phyloP scores from a whole-genome alignment of 53 echinoderm and acorn worm species.

The Astropecten irregularis region DNA sequence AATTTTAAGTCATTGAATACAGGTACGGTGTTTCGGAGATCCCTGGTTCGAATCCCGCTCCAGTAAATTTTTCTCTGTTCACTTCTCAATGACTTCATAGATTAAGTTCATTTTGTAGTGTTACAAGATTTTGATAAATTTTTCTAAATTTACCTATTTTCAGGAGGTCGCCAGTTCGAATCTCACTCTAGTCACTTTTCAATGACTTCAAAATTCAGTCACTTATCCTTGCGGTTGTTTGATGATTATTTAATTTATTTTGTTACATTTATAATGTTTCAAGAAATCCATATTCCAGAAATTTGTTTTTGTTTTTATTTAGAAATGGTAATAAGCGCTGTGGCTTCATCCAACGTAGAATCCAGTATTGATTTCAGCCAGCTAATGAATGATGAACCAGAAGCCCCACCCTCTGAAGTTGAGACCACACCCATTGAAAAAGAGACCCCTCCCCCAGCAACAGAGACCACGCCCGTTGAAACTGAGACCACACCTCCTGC shows the following conservation, averaged over 20 bases:
- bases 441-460: slow-evolving; percentile 1
- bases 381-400: not conserved
- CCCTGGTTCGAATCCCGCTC: no score
- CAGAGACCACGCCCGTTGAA: slow-evolving; percentile 33
- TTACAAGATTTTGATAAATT: no score
- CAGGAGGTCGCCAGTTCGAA: no score
- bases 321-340: slow-evolving; percentile 8
- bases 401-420: not conserved
- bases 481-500: not conserved
- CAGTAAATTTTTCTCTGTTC: no score
- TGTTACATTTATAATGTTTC: not conserved
- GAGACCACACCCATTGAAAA: slow-evolving; percentile 36
- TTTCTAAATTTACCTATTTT: no score
- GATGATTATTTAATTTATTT: no score
- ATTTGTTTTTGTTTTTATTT: not conserved
- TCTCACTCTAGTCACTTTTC: no score
- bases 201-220: no score
- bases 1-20: no score
- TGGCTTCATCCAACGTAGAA: slow-evolving; percentile 7
- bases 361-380: slow-evolving; percentile 36
- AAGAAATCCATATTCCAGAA: not conserved
- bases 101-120: no score
- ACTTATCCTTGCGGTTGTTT: no score
- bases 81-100: no score
- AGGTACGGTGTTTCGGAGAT: not conserved